Evolutionary conservation across 37 sponge, comb jelly and placozoan genomes (phyloP).

Genomic region (Cladorhizidae sp.): DNA sequence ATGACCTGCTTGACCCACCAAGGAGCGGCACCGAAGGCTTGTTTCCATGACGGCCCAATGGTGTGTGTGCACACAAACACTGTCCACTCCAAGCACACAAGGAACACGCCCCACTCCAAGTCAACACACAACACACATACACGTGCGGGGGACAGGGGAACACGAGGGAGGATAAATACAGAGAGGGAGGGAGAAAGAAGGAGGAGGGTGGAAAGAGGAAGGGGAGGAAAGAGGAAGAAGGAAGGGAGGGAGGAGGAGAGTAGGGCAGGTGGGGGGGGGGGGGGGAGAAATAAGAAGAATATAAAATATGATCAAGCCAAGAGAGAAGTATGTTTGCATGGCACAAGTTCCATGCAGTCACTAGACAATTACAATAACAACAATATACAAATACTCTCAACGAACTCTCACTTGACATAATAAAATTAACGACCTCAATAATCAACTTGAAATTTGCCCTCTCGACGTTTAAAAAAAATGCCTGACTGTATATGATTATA

Average conservation of each 20-base stretch:
- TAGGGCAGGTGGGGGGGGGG: not conserved
- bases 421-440: too few relatives aligned
- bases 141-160: not conserved
- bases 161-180: not conserved
- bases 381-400: too few relatives aligned
- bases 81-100: conserved; percentile 64
- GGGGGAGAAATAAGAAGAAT: too few relatives aligned
- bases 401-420: too few relatives aligned
- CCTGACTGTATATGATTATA: too few relatives aligned
- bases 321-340: too few relatives aligned
- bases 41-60: conserved; percentile 59
- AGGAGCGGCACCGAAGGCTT: conserved; percentile 60
- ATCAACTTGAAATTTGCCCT: too few relatives aligned
- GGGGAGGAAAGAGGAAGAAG: not conserved
- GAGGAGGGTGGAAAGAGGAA: not conserved
- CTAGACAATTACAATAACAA: too few relatives aligned
- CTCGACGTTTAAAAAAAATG: too few relatives aligned
- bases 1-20: conserved; percentile 73
- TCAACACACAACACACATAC: not conserved
- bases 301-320: too few relatives aligned
- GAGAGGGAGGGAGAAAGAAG: conserved; percentile 6
- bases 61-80: conserved; percentile 77
- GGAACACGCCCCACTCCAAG: conserved; percentile 55
- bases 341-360: too few relatives aligned
- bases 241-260: not conserved